Base-by-base conservation (phyloP, 2,113 vertebrate genomes). In the Osmerus mordax region DNA sequence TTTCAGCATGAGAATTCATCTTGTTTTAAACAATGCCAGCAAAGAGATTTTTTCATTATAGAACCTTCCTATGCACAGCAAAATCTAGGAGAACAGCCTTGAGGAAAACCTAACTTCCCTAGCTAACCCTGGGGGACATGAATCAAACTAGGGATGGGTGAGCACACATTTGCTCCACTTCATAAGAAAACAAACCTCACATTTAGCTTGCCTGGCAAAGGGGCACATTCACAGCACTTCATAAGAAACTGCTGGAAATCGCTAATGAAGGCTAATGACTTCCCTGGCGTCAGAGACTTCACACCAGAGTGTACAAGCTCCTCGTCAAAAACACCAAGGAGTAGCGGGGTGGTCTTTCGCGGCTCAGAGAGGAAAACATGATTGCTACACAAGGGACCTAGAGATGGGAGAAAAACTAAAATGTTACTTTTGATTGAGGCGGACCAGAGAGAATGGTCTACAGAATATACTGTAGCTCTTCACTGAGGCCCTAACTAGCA, bases 201-300 rank as follows among this genome's bases (percentile, higher is more conserved):
- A 78, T 87, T 47, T 69, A 87, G 89, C 73, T 84, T 82, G 78
- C 77, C 84, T 84, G 87, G 86, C 84, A 89, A 89, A 87, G 87
- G 80, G 81, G 78, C 83, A 89, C 89, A 87, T 91, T 90, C 87
- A 88, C 90, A 88, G 88, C 89, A 91, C 89, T 92, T 91, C 87
- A 89, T 92, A 91, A 93, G 87, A 88, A 89, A 87, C 90, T 90
- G 83, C 88, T 92, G 87, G 89, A 89, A 91, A 85, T 87, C 91
- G 89, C 90, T 92, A 93, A 93, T 92, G 90, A 92, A 90, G 85
- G 87, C 87, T 91, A 92, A 92, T 90, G 88, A 90, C 87, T 89
- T 87, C 85, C 88, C 82, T 86, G 76, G 70, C 74, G 89, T 87
- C 77, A 65, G 78, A 84, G 82, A 87, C 84, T 88, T 90, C 89